Evolutionary conservation across 2,113 vertebrate species (phyloP).

Genomic region (Seriola aureovittata): DNA sequence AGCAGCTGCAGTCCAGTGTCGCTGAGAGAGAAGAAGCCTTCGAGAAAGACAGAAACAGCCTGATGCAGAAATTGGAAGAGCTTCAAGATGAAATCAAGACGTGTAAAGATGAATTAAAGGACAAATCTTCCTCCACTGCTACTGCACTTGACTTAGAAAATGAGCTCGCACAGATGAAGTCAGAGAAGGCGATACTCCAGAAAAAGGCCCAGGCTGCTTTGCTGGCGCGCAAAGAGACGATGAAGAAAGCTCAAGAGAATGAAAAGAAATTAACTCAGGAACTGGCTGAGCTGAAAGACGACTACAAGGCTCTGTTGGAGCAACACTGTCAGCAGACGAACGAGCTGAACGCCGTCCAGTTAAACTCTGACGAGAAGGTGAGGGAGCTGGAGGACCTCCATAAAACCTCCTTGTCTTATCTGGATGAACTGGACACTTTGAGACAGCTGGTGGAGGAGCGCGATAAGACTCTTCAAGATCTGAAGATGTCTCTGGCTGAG

Average conservation of each 20-base stretch:
- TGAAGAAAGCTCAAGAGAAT: conserved; percentile 77
- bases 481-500: conserved; percentile 70
- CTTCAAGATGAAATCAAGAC: conserved; percentile 75
- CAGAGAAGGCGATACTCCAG: conserved; percentile 84
- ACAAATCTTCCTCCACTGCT: conserved; percentile 38
- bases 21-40: conserved; percentile 71
- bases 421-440: conserved; percentile 71
- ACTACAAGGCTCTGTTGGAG: conserved; percentile 75
- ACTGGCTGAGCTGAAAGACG: conserved; percentile 77
- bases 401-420: conserved; percentile 52
- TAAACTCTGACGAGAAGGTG: conserved; percentile 74
- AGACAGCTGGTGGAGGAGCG: conserved; percentile 63
- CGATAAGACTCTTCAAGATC: conserved; percentile 65
- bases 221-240: conserved; percentile 80
- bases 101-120: conserved; percentile 58
- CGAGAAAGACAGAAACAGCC: conserved; percentile 72
- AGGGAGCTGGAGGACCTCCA: conserved; percentile 71
- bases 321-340: conserved; percentile 79
- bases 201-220: conserved; percentile 86
- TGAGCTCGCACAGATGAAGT: conserved; percentile 68
- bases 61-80: conserved; percentile 77
- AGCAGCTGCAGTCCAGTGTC: conserved; percentile 72
- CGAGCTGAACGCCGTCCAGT: conserved; percentile 72
- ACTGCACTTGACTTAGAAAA: conserved; percentile 51
- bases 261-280: conserved; percentile 79